Percentiles rank a stretch among this genome's conserved stretches.
phyloP scores from a whole-genome alignment of 1,140 invertebrate species.

The Leguminivora glycinivorella region DNA sequence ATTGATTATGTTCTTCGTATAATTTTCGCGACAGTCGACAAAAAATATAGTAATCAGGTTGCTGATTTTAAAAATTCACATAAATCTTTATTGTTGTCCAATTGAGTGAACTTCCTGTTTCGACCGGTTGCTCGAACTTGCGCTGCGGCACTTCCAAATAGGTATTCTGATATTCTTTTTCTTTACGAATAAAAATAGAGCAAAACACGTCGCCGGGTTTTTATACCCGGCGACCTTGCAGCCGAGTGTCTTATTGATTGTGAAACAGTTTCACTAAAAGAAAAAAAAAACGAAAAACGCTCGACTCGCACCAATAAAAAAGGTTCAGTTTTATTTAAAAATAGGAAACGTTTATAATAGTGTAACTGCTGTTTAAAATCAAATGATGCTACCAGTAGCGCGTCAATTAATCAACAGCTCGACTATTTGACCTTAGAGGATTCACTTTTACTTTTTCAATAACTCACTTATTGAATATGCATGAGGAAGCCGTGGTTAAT shows the following conservation, averaged over 20 bases:
- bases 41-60: constrained; percentile 32
- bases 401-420: constrained; percentile 44
- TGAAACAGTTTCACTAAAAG: constrained; percentile 65
- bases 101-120: constrained; percentile 72
- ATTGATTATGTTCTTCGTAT: constrained; percentile 25
- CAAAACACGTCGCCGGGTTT: constrained; percentile 67
- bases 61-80: constrained; percentile 51
- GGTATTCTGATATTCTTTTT: constrained; percentile 73
- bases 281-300: constrained; percentile 63
- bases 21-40: constrained; percentile 29
- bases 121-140: constrained; percentile 57
- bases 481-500: constrained; percentile 51
- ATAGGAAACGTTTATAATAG: not conserved
- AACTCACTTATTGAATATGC: constrained; percentile 62
- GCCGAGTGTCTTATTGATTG: constrained; percentile 67
- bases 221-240: constrained; percentile 73
- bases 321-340: constrained; percentile 9
- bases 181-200: constrained; percentile 70
- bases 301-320: constrained; percentile 65
- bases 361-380: constrained; percentile 52
- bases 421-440: constrained; percentile 47
- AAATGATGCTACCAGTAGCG: constrained; percentile 40
- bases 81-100: constrained; percentile 73
- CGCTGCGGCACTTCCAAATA: constrained; percentile 67
- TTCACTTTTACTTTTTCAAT: constrained; percentile 74